A percentile compares a stretch with the other conserved stretches of the same genome.
phyloP scores from a whole-genome alignment of 1,140 invertebrate species.

The Yoshiicerus persimilis region DNA sequence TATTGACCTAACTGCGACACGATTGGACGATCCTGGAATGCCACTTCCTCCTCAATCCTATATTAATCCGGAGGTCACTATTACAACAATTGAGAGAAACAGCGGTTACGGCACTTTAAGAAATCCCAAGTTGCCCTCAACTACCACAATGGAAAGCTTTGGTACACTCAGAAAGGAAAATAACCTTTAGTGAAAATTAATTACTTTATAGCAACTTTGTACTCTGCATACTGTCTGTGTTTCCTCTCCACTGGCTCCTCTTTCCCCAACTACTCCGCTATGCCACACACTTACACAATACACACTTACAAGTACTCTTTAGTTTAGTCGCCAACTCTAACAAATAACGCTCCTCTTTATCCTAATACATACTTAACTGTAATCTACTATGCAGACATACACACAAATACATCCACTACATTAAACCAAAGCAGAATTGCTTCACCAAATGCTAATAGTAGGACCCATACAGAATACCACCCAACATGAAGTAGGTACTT shows the following conservation, averaged over 20 bases:
- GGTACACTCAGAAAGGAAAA: conserved; percentile 48
- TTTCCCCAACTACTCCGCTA: neutral
- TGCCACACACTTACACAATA: neutral
- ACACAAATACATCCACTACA: neutral
- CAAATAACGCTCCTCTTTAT: no score
- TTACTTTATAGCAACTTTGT: neutral
- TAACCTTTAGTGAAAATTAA: conserved; percentile 39
- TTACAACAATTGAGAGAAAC: conserved; percentile 45
- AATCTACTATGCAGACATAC: neutral
- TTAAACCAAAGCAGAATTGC: neutral
- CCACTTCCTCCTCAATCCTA: conserved; percentile 45
- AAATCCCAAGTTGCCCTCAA: conserved; percentile 38
- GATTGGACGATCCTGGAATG: conserved; percentile 26
- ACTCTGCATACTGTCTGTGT: neutral
- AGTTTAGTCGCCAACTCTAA: neutral
- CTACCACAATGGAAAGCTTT: conserved; percentile 48
- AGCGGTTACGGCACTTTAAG: conserved; percentile 42
- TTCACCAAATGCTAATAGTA: neutral
- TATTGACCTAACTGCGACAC: conserved; percentile 30
- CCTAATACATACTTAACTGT: neutral
- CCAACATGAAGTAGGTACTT: neutral
- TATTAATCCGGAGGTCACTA: conserved; percentile 47
- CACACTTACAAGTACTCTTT: neutral
- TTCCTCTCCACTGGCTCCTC: neutral
- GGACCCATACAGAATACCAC: neutral